Base-by-base conservation (phyloP, 2,797 vertebrate species). In the Poeciliopsis paucimaculata region DNA sequence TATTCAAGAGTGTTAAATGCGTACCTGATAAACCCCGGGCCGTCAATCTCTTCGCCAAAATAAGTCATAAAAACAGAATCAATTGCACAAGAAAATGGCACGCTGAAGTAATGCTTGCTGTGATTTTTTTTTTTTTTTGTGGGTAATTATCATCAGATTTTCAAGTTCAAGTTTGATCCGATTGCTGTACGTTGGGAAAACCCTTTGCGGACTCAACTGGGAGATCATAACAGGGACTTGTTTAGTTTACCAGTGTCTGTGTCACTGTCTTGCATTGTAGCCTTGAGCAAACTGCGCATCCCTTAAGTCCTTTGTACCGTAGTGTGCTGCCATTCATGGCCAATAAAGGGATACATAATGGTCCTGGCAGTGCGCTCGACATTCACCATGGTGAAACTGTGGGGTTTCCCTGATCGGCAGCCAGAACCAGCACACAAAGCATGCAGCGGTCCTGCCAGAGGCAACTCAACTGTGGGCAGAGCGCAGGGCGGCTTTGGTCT, bases 381-480 rank as follows among this genome's bases (percentile, higher is more conserved):
- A 92, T 94, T 94, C 93, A 93, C 93, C 92, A 93, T 91, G 92
- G 94, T 93, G 93, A 94, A 91, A 93, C 94, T 95, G 91, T 93
- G 94, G 94, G 94, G 94, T 95, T 95, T 94, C 93, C 94, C 94
- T 95, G 92, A 93, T 89, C 86, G 53, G 81, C 80, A 57, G 93
- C 94, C 94, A 95, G 94, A 93, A 95, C 90, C 92, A 95, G 93
- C 92, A 92, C 93, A 94, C 92, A 94, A 95, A 94, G 94, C 94
- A 95, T 60, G 93, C 92, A 94, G 89, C 78, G 81, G 91, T 83
- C 82, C 87, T 94, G 94, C 93, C 94, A 94, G 93, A 93, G 94
- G 93, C 93, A 92, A 94, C 94, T 94, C 90, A 87, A 92, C 91
- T 94, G 89, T 88, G 94, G 94, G 91, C 90, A 94, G 93, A 90